Evolutionary conservation across 2,797 vertebrate genomes (phyloP), one percentile per base, ranked within the genome.

Genomic region (Valencia hispanica): DNA sequence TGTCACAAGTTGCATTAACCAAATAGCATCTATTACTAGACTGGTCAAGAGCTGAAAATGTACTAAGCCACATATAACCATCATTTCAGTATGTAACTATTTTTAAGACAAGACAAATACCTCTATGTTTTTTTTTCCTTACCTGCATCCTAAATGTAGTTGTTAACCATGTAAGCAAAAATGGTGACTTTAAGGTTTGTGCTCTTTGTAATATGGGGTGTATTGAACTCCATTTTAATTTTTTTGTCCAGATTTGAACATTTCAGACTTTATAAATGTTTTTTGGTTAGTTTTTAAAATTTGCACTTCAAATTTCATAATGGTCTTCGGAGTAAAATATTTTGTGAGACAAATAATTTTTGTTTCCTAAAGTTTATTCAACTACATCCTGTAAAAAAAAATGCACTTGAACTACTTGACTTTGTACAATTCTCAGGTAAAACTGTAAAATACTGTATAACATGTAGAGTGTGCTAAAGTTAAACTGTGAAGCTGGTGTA

Each of bases 1-100:
- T 0, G 86, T 99, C 61, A 93, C 88, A 22, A 96, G 92, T 86
- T 93, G 88, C 90, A 93, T 99, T 72, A 96, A 95, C 74, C 96
- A 98, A 86, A 89, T 98, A 12, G 91, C 89, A 4, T 94, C 93
- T 8, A 73, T 99, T 41, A 96, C 93, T 75, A 94, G 90, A 75
- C 91, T 75, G 80, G 79, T 89, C 70, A 91, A 48, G 27, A 88
- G 66, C 72, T 92, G 63, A 91, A 41, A 79, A 3, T 72, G 50
- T 14, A 65, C n/a, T 48, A 79, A 75, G 68, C 10, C 69, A 43
- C 50, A 22, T 53, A n/a, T 6, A 25, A 72, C 39, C 32, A 39
- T 43, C 7, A 61, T 66, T 45, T 63, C 39, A 15, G 17, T 45
- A 11, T 77, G 36, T 27, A 22, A 17, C 39, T 27, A 10, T 81